Conservation (phyloP, 2,888 invertebrate genomes). For the Luperina testacea region DNA sequence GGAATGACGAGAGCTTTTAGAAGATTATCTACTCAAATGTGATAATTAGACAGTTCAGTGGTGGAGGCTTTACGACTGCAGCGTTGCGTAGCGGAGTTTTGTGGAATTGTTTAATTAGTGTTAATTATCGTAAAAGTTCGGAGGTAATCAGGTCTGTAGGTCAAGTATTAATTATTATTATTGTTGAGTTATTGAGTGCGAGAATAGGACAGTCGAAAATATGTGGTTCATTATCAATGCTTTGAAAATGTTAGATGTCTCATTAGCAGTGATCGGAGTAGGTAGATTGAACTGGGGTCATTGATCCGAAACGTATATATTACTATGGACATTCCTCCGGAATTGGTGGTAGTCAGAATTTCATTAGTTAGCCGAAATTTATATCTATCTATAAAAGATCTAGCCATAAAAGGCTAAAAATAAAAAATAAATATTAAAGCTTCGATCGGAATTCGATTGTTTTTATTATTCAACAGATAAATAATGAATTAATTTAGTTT, state of each 20-base stretch:
- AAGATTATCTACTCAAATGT: slow-evolving; percentile 44
- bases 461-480: no score
- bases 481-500: no score
- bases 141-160: slow-evolving; percentile 12
- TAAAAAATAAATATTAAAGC: no score
- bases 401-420: no score
- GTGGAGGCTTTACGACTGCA: neutral
- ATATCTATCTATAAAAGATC: no score
- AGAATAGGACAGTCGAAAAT: neutral
- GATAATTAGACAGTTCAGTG: slow-evolving; percentile 44
- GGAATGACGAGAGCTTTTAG: slow-evolving; percentile 58
- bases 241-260: neutral
- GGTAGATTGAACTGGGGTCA: no score
- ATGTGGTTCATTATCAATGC: neutral
- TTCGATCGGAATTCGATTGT: no score
- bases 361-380: no score
- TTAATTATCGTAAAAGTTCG: slow-evolving; percentile 17
- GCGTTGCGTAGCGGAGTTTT: slow-evolving; percentile 12
- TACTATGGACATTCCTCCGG: no score
- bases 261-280: no score
- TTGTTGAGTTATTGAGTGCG: neutral
- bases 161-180: slow-evolving; percentile 36
- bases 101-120: slow-evolving; percentile 31
- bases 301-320: no score
- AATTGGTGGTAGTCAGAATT: no score